Base-by-base conservation (phyloP, 1,140 invertebrate genomes). In the Brachionus rotundiformis region DNA sequence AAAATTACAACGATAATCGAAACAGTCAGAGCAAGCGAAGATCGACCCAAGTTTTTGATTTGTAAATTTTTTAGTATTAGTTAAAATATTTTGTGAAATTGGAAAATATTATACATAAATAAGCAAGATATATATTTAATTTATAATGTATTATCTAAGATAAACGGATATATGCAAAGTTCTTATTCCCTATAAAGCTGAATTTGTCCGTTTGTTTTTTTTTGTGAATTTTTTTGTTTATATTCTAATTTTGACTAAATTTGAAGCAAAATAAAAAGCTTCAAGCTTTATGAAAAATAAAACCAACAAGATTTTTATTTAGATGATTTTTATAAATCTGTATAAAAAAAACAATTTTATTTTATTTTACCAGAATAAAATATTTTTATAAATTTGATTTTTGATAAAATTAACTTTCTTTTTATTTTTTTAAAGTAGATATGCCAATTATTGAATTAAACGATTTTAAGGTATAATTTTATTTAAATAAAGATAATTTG, bases 301-400 rank as follows among this genome's bases (percentile, higher is more conserved):
- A 36, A 8, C 27, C 4, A 16, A 36, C 16, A 36, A 33, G 16
- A 19, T 19, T 33, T 68, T 39, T 68, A 33, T 68, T 68, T 36
- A 31, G 33, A 36, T 33, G 31, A 33, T 44, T 44, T 73, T 73
- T 73, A 25, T 73, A 44, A 73, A 73, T 73, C 39, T 73, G 39
- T 44, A 41, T 41, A 73, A 44, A 73, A 68, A 44, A 7, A 23
- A 41, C 39, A 73, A 44, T 44, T 31, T 27, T 31, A 44, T 73
- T 73, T 73, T 73, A 73, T 73, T 73, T 73, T 73, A 44, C 68
- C 68, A 41, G 5, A 73, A 73, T 44, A 73, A 71, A 73, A 73
- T 73, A 73, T 73, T 73, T 73, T 73, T 73, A 25, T 73, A 68
- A 68, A 19, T n/a, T 63, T 29, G 3, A 19, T 16, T 7, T 19